Conservation (phyloP, 2,888 invertebrate species). For the Margaritifera margaritifera region DNA sequence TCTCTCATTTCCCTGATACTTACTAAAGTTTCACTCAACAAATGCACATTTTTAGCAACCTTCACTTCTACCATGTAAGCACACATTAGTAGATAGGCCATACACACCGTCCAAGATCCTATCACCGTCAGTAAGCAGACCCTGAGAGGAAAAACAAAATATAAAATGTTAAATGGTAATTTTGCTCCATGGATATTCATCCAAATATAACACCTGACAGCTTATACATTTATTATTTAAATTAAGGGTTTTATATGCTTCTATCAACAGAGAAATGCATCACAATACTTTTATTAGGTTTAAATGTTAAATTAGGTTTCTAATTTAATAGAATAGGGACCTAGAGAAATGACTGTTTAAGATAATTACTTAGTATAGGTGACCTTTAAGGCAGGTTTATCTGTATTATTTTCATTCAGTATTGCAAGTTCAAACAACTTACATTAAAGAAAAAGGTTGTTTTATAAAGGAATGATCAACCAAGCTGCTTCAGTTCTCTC, state of each 20-base stretch:
- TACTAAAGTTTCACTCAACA: constrained; percentile 55
- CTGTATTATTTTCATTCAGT: no score
- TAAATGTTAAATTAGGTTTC: no score
- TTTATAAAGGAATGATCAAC: no score
- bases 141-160: constrained; percentile 43
- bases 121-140: constrained; percentile 60
- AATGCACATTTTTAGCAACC: constrained; percentile 52
- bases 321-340: no score
- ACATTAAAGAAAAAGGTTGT: no score
- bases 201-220: background rate
- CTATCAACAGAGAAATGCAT: background rate
- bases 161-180: background rate
- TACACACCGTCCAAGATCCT: constrained; percentile 60
- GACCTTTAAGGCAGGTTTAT: no score
- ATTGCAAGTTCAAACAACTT: no score
- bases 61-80: constrained; percentile 59
- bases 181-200: background rate
- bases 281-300: background rate
- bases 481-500: no score
- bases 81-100: constrained; percentile 48
- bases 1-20: constrained; percentile 17
- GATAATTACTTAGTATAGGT: no score
- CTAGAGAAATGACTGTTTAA: no score
- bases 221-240: background rate
- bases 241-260: no score